Conservation (phyloP, 2,797 vertebrate species). For the Myotis planiceps region DNA sequence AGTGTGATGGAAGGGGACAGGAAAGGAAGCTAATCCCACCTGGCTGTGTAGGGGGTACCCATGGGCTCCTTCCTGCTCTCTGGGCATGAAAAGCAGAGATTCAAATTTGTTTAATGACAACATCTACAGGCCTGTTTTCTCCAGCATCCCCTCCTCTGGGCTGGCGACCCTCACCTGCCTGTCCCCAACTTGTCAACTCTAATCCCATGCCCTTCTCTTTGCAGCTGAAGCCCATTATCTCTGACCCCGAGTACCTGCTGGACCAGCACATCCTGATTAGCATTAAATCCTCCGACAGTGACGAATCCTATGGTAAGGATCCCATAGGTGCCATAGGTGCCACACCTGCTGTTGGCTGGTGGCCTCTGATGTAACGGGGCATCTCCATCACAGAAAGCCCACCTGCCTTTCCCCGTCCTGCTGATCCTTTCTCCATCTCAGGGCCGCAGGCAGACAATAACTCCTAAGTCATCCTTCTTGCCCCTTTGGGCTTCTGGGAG, state of each 20-base stretch:
- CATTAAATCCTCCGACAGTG: conserved; percentile 95
- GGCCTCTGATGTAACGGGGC: background rate
- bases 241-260: conserved; percentile 96
- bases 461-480: background rate
- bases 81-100: background rate
- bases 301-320: conserved; percentile 95
- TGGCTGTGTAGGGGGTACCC: fast-evolving
- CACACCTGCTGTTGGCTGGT: fast-evolving
- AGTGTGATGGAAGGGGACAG: fast-evolving
- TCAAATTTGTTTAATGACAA: background rate
- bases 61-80: background rate
- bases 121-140: background rate
- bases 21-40: background rate
- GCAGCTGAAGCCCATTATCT: conserved; percentile 98
- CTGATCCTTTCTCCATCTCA: background rate
- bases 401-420: background rate
- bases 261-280: conserved; percentile 98
- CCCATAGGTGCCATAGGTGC: fast-evolving
- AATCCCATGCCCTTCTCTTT: conserved; percentile 67
- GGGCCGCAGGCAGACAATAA: background rate
- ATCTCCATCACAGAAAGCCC: background rate
- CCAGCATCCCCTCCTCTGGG: background rate
- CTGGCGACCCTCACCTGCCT: background rate
- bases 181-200: background rate
- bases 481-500: background rate